Evolutionary conservation across 1,140 invertebrate genomes (phyloP), one percentile per base, ranked within the genome.

Genomic region (Gonioctena quinquepunctata): DNA sequence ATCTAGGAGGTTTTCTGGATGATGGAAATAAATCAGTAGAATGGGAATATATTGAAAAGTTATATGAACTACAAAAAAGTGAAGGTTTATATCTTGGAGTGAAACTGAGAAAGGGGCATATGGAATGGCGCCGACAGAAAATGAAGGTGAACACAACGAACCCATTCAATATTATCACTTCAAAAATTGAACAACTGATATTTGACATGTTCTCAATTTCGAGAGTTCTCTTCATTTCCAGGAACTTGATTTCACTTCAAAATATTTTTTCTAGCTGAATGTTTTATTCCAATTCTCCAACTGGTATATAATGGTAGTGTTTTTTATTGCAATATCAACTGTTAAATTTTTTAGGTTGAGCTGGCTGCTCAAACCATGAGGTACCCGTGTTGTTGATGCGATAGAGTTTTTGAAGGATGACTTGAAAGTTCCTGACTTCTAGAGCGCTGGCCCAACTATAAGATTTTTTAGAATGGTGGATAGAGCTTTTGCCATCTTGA

Each of bases 401-500:
- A n/a, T 79, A 6, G 22, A 70, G 48, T 63, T 71, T 56, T 63
- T 67, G 28, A 16, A 18, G 11, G 50, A 59, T n/a, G 25, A 66
- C 23, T 54, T 70, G 33, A 25, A 68, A 54, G 48, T 65, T 27
- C 33, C 67, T 13, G 48, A 61, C 19, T 78, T 77, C 60, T 5
- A 68, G 70, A 56, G 65, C 63, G 19, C 28, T 26, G 54, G 66
- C 3, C 23, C 66, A 18, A 77, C 76, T 16, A 56, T 70, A 42
- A 57, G 72, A 19, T 78, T 78, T 68, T 71, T 77, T 19, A 62
- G 56, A 33, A 71, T 28, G 4, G 22, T 77, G 16, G 71, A 76
- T 63, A 69, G 64, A 27, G 16, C 76, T 5, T 80, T 80, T 70
- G 75, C 78, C 64, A 62, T 78, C 8, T 57, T 77, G 11, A 80